Base-by-base conservation (phyloP, 2,888 invertebrate genomes). In the Brenthis daphne region DNA sequence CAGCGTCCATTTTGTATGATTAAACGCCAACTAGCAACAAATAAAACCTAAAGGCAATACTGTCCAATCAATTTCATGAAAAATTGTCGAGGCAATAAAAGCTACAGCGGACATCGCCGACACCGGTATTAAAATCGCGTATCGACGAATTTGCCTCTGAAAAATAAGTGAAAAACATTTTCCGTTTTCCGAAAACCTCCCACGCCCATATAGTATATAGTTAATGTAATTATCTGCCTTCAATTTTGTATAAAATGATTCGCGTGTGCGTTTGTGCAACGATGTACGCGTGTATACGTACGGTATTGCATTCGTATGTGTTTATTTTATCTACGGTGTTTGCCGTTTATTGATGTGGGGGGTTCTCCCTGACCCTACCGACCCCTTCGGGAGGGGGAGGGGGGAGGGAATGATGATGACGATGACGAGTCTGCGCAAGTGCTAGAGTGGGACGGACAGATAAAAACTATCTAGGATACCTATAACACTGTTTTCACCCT, bases 161-260 rank as follows among this genome's bases (percentile, higher is more conserved):
- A 86, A 86, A 85, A 80, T 80, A 77, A 71, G 71, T 74, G 78
- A 79, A 84, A 85, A 85, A 82, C 79, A 78, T 81, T 83, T 66
- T 82, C 76, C 75, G 79, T 83, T 84, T 86, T 85, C 80, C 79
- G 75, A 65, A 74, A 75, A 72, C 76, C 74, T 76, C 78, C 74
- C 73, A 53, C 64, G 57, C 72, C 47, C 75, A 80, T 80, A 82
- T 82, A 63, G 65, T 64, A 83, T 80, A 80, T 79, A 74, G 79
- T 83, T 86, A 88, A 89, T 88, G 88, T 89, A 91, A 92, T 90
- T 90, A 92, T 84, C 82, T 83, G 79, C 75, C 79, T 80, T 83
- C 84, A 86, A 90, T 89, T 90, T 89, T 88, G 88, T 88, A 87
- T 87, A 88, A 88, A 84, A 81, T 78, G 56, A 67, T 53, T 33